Conservation (phyloP, 2,113 vertebrate genomes). For the Oncorhynchus tshawytscha region DNA sequence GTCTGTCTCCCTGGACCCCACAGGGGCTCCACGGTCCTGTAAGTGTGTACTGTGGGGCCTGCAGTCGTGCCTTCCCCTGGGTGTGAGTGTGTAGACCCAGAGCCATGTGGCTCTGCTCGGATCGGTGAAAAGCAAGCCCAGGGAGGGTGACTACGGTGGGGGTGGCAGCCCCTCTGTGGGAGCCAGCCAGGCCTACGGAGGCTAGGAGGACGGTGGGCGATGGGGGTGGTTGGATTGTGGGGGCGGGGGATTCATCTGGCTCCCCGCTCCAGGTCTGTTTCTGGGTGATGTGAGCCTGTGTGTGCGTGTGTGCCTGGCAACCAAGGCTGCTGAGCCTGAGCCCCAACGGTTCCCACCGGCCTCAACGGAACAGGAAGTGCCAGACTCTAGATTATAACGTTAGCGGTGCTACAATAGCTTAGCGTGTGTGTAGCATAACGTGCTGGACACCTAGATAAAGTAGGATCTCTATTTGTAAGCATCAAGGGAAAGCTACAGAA, state of each 20-base stretch:
- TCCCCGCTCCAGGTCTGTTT: slow-evolving; percentile 6
- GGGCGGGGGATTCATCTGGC: slow-evolving; percentile 33
- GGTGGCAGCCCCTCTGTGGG: slow-evolving; percentile 53
- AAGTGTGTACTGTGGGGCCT: slow-evolving; percentile 59
- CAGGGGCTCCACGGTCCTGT: slow-evolving; percentile 23
- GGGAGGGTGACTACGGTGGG: not conserved
- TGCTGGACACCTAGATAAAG: no score
- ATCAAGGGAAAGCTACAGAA: no score
- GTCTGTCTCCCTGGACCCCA: not conserved
- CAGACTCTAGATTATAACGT: no score
- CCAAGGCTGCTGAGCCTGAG: not conserved
- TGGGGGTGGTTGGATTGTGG: slow-evolving; percentile 10
- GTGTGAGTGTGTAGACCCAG: slow-evolving; percentile 32
- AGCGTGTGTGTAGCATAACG: no score
- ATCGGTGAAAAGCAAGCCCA: not conserved
- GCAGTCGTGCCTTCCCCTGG: slow-evolving; percentile 57
- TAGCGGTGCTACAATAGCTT: no score
- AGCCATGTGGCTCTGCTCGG: slow-evolving; percentile 60
- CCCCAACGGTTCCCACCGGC: not conserved
- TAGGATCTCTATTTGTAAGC: no score
- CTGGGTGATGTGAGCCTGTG: no score
- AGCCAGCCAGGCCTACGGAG: slow-evolving; percentile 42
- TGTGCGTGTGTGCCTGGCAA: slow-evolving; percentile 9
- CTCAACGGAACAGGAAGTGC: not conserved
- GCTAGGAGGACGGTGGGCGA: slow-evolving; percentile 8